A percentile compares a stretch with the other conserved stretches of the same genome.
phyloP scores from a whole-genome alignment of 2,797 vertebrate species.

The Gouania willdenowi region DNA sequence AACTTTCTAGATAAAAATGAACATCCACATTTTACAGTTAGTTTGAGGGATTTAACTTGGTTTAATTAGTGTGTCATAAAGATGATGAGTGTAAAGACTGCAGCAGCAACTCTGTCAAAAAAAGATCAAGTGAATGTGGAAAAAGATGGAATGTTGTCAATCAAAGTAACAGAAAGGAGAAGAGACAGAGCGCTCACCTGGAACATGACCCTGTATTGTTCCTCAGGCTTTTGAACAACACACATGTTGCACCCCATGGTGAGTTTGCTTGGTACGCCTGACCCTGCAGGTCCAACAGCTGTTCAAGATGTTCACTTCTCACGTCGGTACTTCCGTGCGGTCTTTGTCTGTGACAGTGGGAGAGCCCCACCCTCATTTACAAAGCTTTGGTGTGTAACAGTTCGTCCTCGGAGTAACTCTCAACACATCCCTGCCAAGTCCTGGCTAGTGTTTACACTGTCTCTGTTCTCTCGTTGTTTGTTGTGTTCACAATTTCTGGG shows the following conservation, averaged over 20 bases:
- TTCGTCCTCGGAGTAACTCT: slow-evolving; percentile 27
- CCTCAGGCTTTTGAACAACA: slow-evolving; percentile 87
- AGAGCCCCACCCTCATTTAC: slow-evolving; percentile 60
- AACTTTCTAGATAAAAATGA: too few relatives aligned
- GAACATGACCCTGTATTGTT: slow-evolving; percentile 90
- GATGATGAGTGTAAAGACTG: slow-evolving; percentile 3
- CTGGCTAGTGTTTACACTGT: slow-evolving; percentile 19
- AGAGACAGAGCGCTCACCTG: slow-evolving; percentile 76
- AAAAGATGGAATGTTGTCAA: background rate
- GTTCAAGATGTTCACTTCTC: slow-evolving; percentile 19
- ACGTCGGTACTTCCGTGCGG: slow-evolving; percentile 19
- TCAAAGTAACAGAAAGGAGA: background rate
- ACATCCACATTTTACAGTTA: too few relatives aligned
- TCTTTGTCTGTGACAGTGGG: slow-evolving; percentile 65
- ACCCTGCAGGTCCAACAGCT: slow-evolving; percentile 17
- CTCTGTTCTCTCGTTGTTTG: background rate
- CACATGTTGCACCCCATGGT: slow-evolving; percentile 93
- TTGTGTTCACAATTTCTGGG: slow-evolving; percentile 12
- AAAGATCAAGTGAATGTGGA: background rate
- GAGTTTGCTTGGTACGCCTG: slow-evolving; percentile 14
- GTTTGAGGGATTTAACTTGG: too few relatives aligned
- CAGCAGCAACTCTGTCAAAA: background rate
- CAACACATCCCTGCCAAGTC: slow-evolving; percentile 19
- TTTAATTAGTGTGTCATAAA: too few relatives aligned
- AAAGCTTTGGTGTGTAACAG: slow-evolving; percentile 21